phyloP scores from a whole-genome alignment of 2,113 vertebrate species.

The Notechis scutatus region DNA sequence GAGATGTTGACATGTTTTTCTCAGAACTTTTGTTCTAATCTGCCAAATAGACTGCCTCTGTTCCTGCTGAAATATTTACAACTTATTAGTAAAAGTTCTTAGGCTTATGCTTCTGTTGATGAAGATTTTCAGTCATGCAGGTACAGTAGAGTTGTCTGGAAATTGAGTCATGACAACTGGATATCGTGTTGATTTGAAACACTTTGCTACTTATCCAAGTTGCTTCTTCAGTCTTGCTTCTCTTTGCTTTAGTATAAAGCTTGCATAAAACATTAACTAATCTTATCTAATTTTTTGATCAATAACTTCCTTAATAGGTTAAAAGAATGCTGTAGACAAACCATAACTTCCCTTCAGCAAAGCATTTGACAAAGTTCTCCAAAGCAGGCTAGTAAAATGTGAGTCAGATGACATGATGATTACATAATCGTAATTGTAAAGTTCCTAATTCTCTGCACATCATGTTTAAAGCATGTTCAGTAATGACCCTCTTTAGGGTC shows the following conservation, averaged over 20 bases:
- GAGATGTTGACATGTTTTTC: background rate
- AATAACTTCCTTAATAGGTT: background rate
- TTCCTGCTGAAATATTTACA: background rate
- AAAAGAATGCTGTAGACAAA: background rate
- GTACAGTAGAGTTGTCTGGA: background rate
- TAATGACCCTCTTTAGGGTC: background rate
- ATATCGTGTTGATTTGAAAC: background rate
- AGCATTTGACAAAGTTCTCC: background rate
- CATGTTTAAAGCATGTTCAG: background rate
- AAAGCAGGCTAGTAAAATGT: background rate
- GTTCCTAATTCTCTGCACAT: background rate
- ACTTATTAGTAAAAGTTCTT: background rate
- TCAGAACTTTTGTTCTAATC: background rate
- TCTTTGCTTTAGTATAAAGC: background rate
- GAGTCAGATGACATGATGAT: background rate
- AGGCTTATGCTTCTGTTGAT: background rate
- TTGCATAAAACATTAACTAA: background rate
- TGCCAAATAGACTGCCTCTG: background rate
- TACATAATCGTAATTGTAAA: background rate
- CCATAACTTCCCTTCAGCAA: background rate
- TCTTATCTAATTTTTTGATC: background rate
- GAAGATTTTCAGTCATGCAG: background rate
- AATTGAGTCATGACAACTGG: background rate
- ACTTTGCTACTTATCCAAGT: background rate
- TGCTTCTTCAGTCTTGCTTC: background rate